These are phyloP conservation scores for Cairina moschata DNA, from an alignment of 2,113 vertebrate genomes.

Conservation along the genomic window DNA sequence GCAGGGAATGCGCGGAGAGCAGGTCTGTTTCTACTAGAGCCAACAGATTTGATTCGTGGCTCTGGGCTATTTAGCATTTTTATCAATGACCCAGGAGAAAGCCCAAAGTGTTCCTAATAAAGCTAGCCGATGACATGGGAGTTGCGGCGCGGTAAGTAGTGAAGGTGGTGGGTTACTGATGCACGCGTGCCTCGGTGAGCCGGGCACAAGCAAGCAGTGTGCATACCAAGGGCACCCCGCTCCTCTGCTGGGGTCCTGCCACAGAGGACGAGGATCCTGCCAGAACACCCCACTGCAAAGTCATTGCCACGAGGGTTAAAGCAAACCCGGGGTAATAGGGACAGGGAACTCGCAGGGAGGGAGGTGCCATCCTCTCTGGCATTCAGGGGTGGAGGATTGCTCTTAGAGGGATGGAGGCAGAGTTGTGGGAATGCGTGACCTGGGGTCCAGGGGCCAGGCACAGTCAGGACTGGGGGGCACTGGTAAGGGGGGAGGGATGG, in stretches of 20 bases:
- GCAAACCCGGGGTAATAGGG: neutral
- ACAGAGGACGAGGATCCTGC: neutral
- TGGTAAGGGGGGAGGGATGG: neutral
- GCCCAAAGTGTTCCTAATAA: neutral
- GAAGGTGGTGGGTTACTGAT: neutral
- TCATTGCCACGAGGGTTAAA: neutral
- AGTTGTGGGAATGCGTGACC: neutral
- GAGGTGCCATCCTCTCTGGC: neutral
- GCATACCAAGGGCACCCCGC: neutral
- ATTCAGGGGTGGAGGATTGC: neutral
- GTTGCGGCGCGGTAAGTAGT: neutral
- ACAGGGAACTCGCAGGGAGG: neutral
- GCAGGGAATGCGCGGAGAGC: neutral
- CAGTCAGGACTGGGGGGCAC: neutral
- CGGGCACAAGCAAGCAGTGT: neutral
- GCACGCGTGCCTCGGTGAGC: neutral
- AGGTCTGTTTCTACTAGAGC: conserved; percentile 34
- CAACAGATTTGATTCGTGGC: conserved; percentile 15
- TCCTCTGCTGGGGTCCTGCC: neutral
- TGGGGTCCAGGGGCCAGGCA: neutral
- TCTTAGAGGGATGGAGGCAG: neutral
- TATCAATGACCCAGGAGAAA: conserved; percentile 43
- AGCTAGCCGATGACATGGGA: conserved; percentile 32
- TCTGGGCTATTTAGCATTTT: conserved; percentile 40
- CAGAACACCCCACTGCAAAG: neutral